Conservation (phyloP, 2,113 vertebrate genomes). For the Australoheros scitulus region DNA sequence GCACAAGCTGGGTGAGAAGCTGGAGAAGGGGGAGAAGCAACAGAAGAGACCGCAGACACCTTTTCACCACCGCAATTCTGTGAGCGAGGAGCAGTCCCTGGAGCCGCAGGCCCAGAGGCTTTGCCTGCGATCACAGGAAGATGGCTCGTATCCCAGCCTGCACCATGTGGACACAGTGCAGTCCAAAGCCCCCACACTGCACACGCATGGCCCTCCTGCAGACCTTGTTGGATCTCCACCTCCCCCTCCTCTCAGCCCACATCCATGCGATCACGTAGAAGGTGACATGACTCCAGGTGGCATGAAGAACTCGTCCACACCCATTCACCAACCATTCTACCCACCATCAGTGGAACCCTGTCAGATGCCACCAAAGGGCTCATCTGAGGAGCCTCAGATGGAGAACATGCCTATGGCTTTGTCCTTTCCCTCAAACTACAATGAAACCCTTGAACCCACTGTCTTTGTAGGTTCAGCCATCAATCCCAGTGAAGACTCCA, state of each 20-base stretch:
- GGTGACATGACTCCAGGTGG: slow-evolving; percentile 78
- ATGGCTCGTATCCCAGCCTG: slow-evolving; percentile 88
- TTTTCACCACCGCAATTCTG: slow-evolving; percentile 92
- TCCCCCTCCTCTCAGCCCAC: slow-evolving; percentile 95
- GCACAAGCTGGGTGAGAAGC: slow-evolving; percentile 95
- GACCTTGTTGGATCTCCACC: slow-evolving; percentile 90
- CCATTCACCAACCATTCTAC: slow-evolving; percentile 93
- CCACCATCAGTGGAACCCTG: slow-evolving; percentile 91
- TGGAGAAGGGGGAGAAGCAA: slow-evolving; percentile 95
- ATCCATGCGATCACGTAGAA: slow-evolving; percentile 89
- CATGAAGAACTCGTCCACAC: slow-evolving; percentile 88
- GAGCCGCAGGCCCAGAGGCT: slow-evolving; percentile 91
- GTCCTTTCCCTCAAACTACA: slow-evolving; percentile 84
- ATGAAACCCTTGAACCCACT: slow-evolving; percentile 88
- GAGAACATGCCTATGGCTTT: slow-evolving; percentile 84
- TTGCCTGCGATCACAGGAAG: slow-evolving; percentile 86
- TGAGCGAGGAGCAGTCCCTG: slow-evolving; percentile 87
- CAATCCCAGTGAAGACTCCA: slow-evolving; percentile 86
- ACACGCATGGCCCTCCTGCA: slow-evolving; percentile 75
- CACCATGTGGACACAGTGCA: slow-evolving; percentile 80
- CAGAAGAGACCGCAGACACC: slow-evolving; percentile 95
- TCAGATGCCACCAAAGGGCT: slow-evolving; percentile 86
- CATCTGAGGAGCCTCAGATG: slow-evolving; percentile 84
- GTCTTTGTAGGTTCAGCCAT: slow-evolving; percentile 89
- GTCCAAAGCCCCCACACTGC: slow-evolving; percentile 89